These are phyloP conservation scores for Haliclona indistincta DNA, from an alignment of 37 sponge, comb jelly and placozoan species.

Conservation along the genomic window DNA sequence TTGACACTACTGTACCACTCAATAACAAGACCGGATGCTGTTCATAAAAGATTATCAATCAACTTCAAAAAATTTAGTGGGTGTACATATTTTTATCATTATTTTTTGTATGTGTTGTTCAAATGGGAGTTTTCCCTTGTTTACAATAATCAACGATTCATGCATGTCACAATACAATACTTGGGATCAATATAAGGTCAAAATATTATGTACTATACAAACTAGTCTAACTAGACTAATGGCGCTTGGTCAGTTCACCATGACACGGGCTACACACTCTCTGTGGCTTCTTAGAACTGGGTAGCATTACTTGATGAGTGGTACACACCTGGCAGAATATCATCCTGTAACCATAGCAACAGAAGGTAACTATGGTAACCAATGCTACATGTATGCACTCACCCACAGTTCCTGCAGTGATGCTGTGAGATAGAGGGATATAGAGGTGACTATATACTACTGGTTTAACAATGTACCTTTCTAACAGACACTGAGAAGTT, in stretches of 20 bases:
- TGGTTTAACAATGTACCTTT: conserved; percentile 22
- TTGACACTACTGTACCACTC: too few relatives aligned
- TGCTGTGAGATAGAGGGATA: conserved; percentile 36
- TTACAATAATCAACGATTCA: too few relatives aligned
- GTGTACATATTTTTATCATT: too few relatives aligned
- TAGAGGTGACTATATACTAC: not conserved
- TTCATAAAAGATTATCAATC: too few relatives aligned
- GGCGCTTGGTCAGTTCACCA: conserved; percentile 15
- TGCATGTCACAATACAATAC: too few relatives aligned
- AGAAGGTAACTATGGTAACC: not conserved
- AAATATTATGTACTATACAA: too few relatives aligned
- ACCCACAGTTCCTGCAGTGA: conserved; percentile 84
- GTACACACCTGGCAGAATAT: conserved; percentile 73
- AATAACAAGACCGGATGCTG: too few relatives aligned
- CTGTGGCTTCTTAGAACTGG: conserved; percentile 69
- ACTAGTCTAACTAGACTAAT: not conserved
- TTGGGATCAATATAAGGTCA: too few relatives aligned
- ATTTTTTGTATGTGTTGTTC: too few relatives aligned
- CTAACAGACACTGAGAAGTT: conserved; percentile 60
- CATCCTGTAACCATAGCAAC: conserved; percentile 22
- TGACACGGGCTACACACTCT: conserved; percentile 69
- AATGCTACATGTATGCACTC: conserved; percentile 10
- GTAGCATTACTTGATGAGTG: conserved; percentile 13
- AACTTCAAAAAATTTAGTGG: too few relatives aligned
- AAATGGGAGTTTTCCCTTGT: too few relatives aligned